Base-by-base conservation (phyloP, 2,797 vertebrate genomes). In the Prionace glauca region DNA sequence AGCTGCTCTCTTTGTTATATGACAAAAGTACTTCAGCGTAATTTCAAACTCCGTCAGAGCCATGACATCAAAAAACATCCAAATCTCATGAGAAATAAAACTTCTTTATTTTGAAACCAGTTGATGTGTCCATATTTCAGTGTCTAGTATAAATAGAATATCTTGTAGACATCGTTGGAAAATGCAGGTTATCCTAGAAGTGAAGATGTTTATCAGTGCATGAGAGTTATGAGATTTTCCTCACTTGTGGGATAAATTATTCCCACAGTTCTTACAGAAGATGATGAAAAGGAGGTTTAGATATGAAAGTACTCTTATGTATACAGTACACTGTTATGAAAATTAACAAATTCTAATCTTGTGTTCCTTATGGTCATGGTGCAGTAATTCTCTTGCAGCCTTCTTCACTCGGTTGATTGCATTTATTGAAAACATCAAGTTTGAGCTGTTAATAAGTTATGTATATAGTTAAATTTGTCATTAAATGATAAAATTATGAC, bases 391-490 rank as follows among this genome's bases (percentile, higher is more conserved):
- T 91, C 62, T 29, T 91, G 88, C 88, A 36, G 88, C 56, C 8
- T 65, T 65, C 88, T 91, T 91, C 88, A 91, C 60, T 91, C 60
- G 88, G 88, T 60, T 91, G 88, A 91, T 91, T 91, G 56, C 50
- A 69, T 45, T 94, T 72, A 71, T 94, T 72, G 36, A 72, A 94
- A 41, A 71, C 92, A 94, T 24, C 20, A 94, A 45, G 36, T 94
- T 45, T 14, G 20, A 67, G 91, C 62, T 69, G 65, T 41, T 94
- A 50, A 62, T 32, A 62, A 41, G 92, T 94, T 94, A 41, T 91
- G 86, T 88, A 88, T 60, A 56, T 56, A 65, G 87, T 32, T 90
- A 90, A 60, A 90, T 90, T 90, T 90, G 50, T 60, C 29, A 90
- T 90, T 90, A 60, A 90, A 90, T 90, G 56, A 60, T 29, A 90